These are phyloP conservation scores for Oryzaephilus surinamensis DNA, from an alignment of 1,140 invertebrate species.

Conservation along the genomic window DNA sequence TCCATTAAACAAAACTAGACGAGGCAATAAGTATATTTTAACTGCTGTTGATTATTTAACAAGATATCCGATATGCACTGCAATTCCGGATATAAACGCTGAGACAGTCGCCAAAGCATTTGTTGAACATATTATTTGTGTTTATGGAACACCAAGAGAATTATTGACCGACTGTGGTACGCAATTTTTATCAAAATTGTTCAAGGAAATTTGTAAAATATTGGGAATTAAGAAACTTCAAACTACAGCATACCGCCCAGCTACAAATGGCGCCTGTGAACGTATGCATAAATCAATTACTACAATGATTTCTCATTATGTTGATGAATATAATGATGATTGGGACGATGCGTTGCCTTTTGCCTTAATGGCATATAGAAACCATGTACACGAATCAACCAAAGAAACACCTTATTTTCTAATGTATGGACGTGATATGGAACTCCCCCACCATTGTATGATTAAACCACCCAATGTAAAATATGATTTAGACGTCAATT, in stretches of 20 bases:
- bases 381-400: constrained; percentile 8
- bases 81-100: background rate
- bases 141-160: too few relatives aligned
- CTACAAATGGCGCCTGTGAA: background rate
- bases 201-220: constrained; percentile 23
- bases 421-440: background rate
- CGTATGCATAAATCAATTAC: constrained; percentile 15
- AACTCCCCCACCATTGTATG: background rate
- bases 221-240: constrained; percentile 1
- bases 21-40: background rate
- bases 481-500: background rate
- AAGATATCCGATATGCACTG: background rate
- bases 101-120: background rate
- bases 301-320: constrained; percentile 2
- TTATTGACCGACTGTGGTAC: too few relatives aligned
- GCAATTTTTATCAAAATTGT: constrained; percentile 22
- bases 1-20: background rate
- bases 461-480: background rate
- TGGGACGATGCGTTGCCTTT: constrained; percentile 8
- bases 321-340: constrained; percentile 3
- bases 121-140: background rate
- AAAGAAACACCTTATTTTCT: constrained; percentile 3
- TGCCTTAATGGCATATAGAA: constrained; percentile 9
- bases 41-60: constrained; percentile 1
- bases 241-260: background rate